Percentiles rank a stretch among this genome's conserved stretches.
Evolutionary conservation across 2,888 invertebrate species (phyloP).

Genomic region (Mantis religiosa): DNA sequence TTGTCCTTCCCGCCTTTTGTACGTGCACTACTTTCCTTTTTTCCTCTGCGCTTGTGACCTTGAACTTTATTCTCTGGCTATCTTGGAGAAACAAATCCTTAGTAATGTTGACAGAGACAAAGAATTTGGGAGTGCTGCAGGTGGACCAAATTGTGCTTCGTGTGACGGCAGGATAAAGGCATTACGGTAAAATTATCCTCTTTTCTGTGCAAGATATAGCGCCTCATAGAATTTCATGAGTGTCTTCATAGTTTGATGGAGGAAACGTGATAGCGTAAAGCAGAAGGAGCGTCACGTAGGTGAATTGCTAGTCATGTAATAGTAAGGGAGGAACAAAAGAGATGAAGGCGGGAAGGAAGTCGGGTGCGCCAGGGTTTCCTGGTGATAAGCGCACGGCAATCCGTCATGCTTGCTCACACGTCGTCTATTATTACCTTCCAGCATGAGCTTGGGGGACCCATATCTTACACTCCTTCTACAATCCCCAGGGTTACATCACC

Average conservation of each 20-base stretch:
- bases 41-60: no score
- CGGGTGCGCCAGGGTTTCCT: neutral
- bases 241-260: neutral
- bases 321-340: neutral
- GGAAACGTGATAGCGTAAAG: neutral
- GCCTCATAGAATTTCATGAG: neutral
- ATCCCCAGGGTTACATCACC: no score
- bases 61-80: neutral
- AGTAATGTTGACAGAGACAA: neutral
- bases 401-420: neutral
- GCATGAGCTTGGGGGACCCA: neutral
- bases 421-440: neutral
- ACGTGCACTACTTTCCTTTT: no score
- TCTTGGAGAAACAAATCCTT: neutral
- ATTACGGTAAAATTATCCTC: neutral
- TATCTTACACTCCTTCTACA: neutral
- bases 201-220: neutral
- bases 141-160: neutral
- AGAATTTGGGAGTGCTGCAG: neutral
- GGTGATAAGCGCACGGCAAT: neutral
- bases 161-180: neutral
- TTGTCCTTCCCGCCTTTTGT: no score
- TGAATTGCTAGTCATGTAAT: neutral
- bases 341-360: neutral
- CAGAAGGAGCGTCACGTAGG: neutral